Base-by-base conservation (phyloP, 2,113 vertebrate species). In the Corythaixoides concolor region DNA sequence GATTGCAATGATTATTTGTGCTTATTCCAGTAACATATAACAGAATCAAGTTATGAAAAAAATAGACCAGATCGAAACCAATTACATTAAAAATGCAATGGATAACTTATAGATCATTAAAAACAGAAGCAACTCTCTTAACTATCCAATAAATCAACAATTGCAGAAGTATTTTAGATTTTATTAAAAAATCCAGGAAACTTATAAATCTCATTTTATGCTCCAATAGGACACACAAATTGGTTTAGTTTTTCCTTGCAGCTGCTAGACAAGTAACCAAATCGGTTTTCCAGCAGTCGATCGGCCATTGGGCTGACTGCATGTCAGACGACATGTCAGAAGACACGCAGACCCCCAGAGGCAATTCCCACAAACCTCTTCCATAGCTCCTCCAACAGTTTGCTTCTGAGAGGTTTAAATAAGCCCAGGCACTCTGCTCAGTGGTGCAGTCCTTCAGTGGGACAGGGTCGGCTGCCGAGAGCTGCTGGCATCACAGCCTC, bases 171-270 rank as follows among this genome's bases (percentile, higher is more conserved):
- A 83, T 75, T 91, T 80, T 52, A 87, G 60, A 95, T 85, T 91
- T 83, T 82, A 91, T 92, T 96, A 11, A 81, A 95, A 95, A 95
- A 80, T 35, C 50, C 52, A 81, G 60, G 63, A 83, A 96, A 89
- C 37, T 8, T 84, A 66, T 73, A 92, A 90, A 83, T 95, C 84
- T 91, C 33, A 78, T 94, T 95, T 95, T 85, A 77, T 2, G 8
- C 28, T 94, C 73, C 86, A 89, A 52, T 20, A 91, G 63, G 63
- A 89, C 62, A 69, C 41, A 74, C 59, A 79, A 50, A 82, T 66
- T 66, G 69, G 43, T 80, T 91, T 77, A 12, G 50, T 39, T 92
- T 90, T 45, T 45, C 50, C 85, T 85, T 75, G 35, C 77, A 89
- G 88, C 63, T 92, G 43, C 35, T 67, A 63, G 52, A 88, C 45